A percentile compares a stretch with the other conserved stretches of the same genome.
These are phyloP conservation scores for Schizothorax lantsangensis DNA, from an alignment of 2,797 vertebrate species.

Conservation along the genomic window DNA sequence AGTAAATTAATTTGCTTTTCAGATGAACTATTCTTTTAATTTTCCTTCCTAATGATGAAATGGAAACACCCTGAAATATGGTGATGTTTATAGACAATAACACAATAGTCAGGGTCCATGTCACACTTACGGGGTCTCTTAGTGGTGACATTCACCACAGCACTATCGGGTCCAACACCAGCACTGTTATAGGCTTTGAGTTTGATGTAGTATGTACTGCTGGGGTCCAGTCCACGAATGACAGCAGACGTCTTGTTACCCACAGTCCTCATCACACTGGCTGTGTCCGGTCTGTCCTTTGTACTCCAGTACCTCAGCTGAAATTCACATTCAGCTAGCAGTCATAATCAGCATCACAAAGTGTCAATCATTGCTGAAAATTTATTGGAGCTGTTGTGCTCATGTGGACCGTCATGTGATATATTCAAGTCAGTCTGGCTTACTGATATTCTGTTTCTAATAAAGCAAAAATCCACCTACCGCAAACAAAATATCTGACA, in stretches of 20 bases:
- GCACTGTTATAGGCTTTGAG: slow-evolving; percentile 92
- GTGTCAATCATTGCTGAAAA: neutral
- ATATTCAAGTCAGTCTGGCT: neutral
- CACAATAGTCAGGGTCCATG: neutral
- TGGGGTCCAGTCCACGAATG: slow-evolving; percentile 86
- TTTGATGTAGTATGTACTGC: slow-evolving; percentile 85
- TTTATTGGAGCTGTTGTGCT: neutral
- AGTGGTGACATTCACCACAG: slow-evolving; percentile 88
- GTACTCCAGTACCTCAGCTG: slow-evolving; percentile 90
- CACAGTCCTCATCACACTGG: slow-evolving; percentile 82
- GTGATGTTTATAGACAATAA: neutral
- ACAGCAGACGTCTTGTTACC: slow-evolving; percentile 86
- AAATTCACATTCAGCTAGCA: slow-evolving; percentile 19
- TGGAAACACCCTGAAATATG: neutral
- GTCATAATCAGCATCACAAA: neutral
- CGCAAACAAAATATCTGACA: neutral
- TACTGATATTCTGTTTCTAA: neutral
- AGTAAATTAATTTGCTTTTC: neutral
- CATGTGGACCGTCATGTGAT: neutral
- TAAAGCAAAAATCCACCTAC: neutral
- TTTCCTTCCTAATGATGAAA: neutral
- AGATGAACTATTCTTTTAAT: neutral
- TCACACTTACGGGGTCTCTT: slow-evolving; percentile 91
- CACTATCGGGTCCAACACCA: slow-evolving; percentile 87
- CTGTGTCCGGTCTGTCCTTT: slow-evolving; percentile 85